phyloP scores from a whole-genome alignment of 1,140 invertebrate species.

The Aphaenogaster ashmeadi region DNA sequence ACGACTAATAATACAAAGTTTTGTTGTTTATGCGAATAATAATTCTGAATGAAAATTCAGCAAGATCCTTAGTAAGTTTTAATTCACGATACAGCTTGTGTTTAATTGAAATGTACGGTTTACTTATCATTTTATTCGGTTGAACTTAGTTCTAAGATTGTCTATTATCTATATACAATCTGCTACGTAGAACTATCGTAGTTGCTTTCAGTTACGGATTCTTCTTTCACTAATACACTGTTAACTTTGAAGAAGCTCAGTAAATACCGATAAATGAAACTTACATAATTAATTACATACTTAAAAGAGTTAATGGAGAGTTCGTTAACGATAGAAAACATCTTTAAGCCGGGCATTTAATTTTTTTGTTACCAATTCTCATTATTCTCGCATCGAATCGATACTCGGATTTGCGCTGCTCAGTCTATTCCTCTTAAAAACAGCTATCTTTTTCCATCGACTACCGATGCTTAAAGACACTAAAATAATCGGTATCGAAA shows the following conservation, averaged over 20 bases:
- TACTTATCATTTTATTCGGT: conserved; percentile 9
- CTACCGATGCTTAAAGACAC: background rate
- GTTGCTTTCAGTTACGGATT: background rate
- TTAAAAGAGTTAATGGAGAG: conserved; percentile 29
- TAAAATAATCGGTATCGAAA: conserved; percentile 4
- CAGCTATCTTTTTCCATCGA: background rate
- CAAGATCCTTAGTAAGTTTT: background rate
- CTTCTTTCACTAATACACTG: background rate
- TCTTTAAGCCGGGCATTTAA: conserved; percentile 32
- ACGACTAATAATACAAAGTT: conserved; percentile 21
- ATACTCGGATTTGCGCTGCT: background rate
- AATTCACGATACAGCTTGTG: background rate
- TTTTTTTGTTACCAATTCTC: conserved; percentile 40
- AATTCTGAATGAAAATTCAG: background rate
- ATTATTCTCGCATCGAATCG: conserved; percentile 27
- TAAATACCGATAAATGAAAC: conserved; percentile 37
- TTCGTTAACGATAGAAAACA: conserved; percentile 35
- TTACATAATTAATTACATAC: conserved; percentile 53
- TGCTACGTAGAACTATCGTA: background rate
- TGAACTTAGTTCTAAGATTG: background rate
- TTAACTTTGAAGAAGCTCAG: background rate
- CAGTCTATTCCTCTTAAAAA: conserved; percentile 15
- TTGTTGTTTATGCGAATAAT: background rate
- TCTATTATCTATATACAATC: background rate
- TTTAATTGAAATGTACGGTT: background rate